Percentiles rank a stretch among this genome's conserved stretches.
phyloP scores from a whole-genome alignment of 2,113 vertebrate species.

The Ctenodactylus gundi region DNA sequence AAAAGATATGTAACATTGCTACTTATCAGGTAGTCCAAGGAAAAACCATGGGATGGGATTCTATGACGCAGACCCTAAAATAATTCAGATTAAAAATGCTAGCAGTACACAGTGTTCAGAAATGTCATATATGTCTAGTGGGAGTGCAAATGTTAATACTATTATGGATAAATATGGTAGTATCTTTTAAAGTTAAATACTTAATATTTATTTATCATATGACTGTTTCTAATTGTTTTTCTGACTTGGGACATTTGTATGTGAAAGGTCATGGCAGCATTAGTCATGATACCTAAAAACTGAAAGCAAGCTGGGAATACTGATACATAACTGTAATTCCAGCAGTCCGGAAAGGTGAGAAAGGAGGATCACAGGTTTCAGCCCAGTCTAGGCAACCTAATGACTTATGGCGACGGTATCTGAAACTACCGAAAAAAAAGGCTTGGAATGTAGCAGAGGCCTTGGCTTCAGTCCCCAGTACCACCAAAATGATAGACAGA shows the following conservation, averaged over 20 bases:
- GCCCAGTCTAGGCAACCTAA: neutral
- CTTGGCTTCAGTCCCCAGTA: neutral
- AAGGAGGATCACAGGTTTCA: neutral
- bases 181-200: conserved; percentile 1
- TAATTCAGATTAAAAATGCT: neutral
- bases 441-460: neutral
- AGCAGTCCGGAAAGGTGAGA: neutral
- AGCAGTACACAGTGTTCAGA: neutral
- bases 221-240: neutral
- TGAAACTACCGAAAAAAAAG: neutral
- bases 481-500: neutral
- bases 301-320: neutral
- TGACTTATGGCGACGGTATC: neutral
- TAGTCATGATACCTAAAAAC: neutral
- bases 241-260: neutral
- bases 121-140: neutral
- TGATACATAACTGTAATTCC: neutral
- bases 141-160: neutral
- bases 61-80: neutral
- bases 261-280: neutral
- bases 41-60: neutral
- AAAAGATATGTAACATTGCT: neutral
- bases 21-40: neutral
- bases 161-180: neutral
- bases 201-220: neutral